Conservation (phyloP, 2,797 vertebrate genomes). For the Rhincodon typus region DNA sequence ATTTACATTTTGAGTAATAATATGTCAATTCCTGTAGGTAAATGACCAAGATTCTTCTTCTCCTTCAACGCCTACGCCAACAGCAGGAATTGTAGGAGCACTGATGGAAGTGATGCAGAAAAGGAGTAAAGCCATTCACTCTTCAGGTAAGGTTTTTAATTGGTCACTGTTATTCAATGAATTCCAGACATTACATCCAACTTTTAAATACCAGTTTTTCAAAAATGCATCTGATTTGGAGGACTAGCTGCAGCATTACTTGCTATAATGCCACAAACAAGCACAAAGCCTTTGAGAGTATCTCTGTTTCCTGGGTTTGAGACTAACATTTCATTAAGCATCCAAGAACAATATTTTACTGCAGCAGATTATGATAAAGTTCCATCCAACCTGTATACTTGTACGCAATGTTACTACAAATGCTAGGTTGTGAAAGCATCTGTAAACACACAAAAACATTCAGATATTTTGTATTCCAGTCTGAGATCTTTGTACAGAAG, state of each 20-base stretch:
- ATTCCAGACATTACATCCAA: not conserved
- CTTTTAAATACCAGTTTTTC: not conserved
- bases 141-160: constrained; percentile 71
- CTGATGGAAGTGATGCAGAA: constrained; percentile 99
- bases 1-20: not conserved
- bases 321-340: not conserved
- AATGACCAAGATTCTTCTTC: constrained; percentile 73
- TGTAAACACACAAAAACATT: not conserved
- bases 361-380: not conserved
- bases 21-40: constrained; percentile 10
- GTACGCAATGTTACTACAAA: not conserved
- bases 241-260: not conserved
- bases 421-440: not conserved
- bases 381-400: too few species aligned
- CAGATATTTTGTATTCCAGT: not conserved
- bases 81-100: constrained; percentile 86
- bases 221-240: not conserved
- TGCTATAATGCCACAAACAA: not conserved
- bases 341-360: constrained; percentile 2
- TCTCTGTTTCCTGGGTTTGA: not conserved
- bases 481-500: not conserved
- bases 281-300: not conserved
- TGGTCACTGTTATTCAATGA: not conserved
- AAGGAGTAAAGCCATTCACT: constrained; percentile 99
- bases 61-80: constrained; percentile 63